Evolutionary conservation across 2,888 invertebrate species (phyloP).

Genomic region (Deilephila elpenor): DNA sequence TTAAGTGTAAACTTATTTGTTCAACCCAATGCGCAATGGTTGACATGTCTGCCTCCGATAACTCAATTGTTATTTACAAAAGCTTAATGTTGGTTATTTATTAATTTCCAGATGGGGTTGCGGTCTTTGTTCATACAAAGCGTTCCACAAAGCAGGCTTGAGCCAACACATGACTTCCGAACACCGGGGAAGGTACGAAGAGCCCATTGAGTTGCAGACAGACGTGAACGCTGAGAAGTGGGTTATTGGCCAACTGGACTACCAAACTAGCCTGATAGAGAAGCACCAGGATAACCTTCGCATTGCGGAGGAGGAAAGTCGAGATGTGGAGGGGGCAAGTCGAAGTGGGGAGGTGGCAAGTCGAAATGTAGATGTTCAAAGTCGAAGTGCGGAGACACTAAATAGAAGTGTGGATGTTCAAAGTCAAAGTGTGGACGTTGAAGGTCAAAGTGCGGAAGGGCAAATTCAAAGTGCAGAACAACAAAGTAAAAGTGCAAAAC

Average conservation of each 20-base stretch:
- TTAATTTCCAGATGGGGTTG: slow-evolving; percentile 84
- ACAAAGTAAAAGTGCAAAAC: no score
- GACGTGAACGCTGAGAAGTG: slow-evolving; percentile 81
- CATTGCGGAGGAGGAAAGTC: neutral
- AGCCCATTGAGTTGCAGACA: slow-evolving; percentile 68
- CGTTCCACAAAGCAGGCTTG: slow-evolving; percentile 82
- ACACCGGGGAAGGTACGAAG: slow-evolving; percentile 65
- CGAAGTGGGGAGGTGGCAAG: no score
- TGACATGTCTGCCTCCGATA: no score
- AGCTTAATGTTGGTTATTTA: slow-evolving; percentile 16
- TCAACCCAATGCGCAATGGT: no score
- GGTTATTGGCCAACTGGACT: slow-evolving; percentile 69
- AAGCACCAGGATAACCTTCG: slow-evolving; percentile 52
- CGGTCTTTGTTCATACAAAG: slow-evolving; percentile 83
- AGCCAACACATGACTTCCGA: slow-evolving; percentile 81
- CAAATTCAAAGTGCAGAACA: no score
- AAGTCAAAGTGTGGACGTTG: no score
- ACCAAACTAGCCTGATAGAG: slow-evolving; percentile 62
- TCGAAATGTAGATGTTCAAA: no score
- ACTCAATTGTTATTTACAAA: neutral
- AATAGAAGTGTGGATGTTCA: neutral
- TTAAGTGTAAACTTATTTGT: no score
- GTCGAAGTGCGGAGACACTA: neutral
- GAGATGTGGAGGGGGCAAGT: neutral
- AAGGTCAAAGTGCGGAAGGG: no score